Evolutionary conservation across 2,888 invertebrate species (phyloP), one percentile per base, ranked within the genome.

Genomic region (Salticus scenicus): DNA sequence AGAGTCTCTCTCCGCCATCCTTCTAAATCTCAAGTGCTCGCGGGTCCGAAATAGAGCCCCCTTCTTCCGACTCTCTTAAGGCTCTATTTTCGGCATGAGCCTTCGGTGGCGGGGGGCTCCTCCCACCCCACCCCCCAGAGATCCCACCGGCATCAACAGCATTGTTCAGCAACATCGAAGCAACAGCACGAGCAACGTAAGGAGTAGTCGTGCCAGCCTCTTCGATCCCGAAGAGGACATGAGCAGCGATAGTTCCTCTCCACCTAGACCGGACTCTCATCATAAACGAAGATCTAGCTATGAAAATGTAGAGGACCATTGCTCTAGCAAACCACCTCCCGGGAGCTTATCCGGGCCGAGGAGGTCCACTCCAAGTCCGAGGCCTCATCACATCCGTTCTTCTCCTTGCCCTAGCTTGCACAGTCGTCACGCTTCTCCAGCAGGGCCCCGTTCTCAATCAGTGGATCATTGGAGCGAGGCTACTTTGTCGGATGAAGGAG

Each of bases 201-300:
- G 27, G n/a, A 33, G 42, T 12, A 57, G 17, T 42, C 33, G 37
- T n/a, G 17, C 24, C 12, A 37, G 47, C 14, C 47, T 30, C 41
- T 30, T 63, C n/a, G 77, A 75, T n/a, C 47, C 41, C 28, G 86
- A 71, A n/a, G 81, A 82, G 24, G 80, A 70, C 51, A 81, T 81
- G 76, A 87, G 87, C 81, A 87, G 87, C 78, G 87, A 87, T 63
- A 82, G 81, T 66, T 75, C 81, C 37, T 75, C 76, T 10, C 76
- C 81, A 28, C 79, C 73, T 28, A 47, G 57, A 31, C 71, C 67
- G 69, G 51, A 4, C 64, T 33, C 42, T 20, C 37, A n/a, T 5
- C 14, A 10, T 31, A 67, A 74, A 27, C 47, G 84, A 10, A 74
- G 84, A 7, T 85, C 84, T 37, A 79, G 78, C 64, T 85, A 85